Base-by-base conservation (phyloP, 1,140 invertebrate genomes). In the Protaetia brevitarsis region DNA sequence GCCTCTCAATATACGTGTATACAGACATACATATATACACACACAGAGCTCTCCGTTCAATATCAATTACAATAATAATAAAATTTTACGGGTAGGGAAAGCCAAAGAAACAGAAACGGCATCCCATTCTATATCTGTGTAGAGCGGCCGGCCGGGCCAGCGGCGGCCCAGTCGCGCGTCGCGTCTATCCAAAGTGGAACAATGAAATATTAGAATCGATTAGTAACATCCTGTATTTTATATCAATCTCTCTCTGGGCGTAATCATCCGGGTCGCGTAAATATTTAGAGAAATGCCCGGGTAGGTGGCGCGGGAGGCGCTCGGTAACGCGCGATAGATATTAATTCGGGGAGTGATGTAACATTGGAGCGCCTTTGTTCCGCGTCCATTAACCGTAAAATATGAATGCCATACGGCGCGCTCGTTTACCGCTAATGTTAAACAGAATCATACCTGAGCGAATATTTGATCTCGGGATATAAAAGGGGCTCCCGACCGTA, bases 1-100 rank as follows among this genome's bases (percentile, higher is more conserved):
- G 16, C 37, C 13, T 45, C 37, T n/a, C n/a, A n/a, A n/a, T n/a
- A n/a, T n/a, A n/a, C n/a, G n/a, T n/a, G n/a, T n/a, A n/a, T n/a
- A n/a, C n/a, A n/a, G n/a, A n/a, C n/a, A n/a, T n/a, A n/a, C n/a
- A n/a, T n/a, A n/a, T n/a, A n/a, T n/a, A n/a, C n/a, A n/a, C n/a
- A n/a, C n/a, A n/a, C n/a, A n/a, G n/a, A n/a, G n/a, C n/a, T n/a
- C n/a, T n/a, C n/a, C n/a, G n/a, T n/a, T n/a, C n/a, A n/a, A 21
- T 45, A 45, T 45, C 37, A 45, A 45, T 45, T 45, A 45, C 37
- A 45, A 45, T 45, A 45, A 45, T 45, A 45, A 45, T 45, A 45
- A 45, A 45, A 45, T 45, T 45, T 45, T 45, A 45, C 16, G 37
- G 37, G 23, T 45, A 21, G n/a, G 6, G n/a, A 21, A 7, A 19